Evolutionary conservation across 2,888 invertebrate genomes (phyloP).

Genomic region (Drosophila nigricruria): DNA sequence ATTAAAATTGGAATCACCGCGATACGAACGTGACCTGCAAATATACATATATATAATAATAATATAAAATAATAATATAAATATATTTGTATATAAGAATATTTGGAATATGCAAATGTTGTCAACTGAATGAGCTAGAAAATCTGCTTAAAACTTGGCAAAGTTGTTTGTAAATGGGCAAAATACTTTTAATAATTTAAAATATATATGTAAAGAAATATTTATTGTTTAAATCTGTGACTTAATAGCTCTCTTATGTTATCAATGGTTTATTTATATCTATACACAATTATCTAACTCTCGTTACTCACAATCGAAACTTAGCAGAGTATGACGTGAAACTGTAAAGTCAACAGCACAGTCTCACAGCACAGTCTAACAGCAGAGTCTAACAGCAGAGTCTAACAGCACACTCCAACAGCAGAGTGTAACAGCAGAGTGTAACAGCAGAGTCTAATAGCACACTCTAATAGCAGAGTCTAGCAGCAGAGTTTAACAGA

Average conservation of each 20-base stretch:
- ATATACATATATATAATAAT: constrained; percentile 11
- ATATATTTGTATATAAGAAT: neutral
- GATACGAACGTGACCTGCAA: constrained; percentile 87
- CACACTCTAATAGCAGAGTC: neutral
- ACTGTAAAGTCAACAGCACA: neutral
- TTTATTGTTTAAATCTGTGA: neutral
- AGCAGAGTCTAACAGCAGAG: neutral
- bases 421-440: neutral
- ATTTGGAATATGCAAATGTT: constrained; percentile 1
- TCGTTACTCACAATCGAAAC: too few species aligned
- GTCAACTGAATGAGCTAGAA: neutral
- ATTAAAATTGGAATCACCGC: constrained; percentile 91
- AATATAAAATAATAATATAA: constrained; percentile 15
- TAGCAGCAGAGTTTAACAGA: neutral
- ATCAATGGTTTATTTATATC: too few species aligned
- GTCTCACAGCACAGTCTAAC: neutral
- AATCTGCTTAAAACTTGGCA: neutral
- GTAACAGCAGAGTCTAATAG: neutral
- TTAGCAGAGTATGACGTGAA: too few species aligned
- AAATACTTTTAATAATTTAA: neutral
- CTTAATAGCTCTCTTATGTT: too few species aligned
- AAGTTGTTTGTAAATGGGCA: neutral
- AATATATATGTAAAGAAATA: neutral
- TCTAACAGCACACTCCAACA: neutral
- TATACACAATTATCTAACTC: too few species aligned